Conservation (phyloP, 2,797 vertebrate genomes). For the Cygnus olor region DNA sequence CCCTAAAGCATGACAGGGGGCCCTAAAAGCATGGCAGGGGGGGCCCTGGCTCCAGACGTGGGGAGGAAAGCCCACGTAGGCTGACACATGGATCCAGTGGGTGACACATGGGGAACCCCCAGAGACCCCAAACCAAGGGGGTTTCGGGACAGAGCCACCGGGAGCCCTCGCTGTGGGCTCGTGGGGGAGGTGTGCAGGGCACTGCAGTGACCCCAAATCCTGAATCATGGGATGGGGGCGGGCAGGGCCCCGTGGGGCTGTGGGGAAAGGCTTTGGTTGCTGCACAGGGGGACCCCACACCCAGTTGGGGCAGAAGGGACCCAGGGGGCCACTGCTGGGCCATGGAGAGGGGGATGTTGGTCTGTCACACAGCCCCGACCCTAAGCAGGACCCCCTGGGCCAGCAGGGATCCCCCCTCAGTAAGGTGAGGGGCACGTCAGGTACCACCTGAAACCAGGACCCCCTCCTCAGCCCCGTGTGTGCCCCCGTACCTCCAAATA, state of each 20-base stretch:
- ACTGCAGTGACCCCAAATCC: neutral
- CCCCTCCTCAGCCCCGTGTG: neutral
- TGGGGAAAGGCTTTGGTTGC: neutral
- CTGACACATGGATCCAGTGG: neutral
- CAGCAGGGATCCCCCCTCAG: neutral
- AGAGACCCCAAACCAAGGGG: neutral
- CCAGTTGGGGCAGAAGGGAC: neutral
- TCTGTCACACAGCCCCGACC: neutral
- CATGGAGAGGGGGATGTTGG: too few relatives aligned
- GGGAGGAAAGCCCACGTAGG: neutral
- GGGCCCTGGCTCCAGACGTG: accelerated
- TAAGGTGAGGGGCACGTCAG: neutral
- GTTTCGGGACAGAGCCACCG: accelerated
- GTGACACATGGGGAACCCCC: accelerated
- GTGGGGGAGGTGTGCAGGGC: neutral
- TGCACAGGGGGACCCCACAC: too few relatives aligned
- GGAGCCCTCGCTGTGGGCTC: accelerated
- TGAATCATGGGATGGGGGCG: neutral
- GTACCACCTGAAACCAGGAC: too few relatives aligned
- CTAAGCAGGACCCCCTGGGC: neutral
- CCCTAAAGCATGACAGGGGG: neutral
- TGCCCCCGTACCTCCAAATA: too few relatives aligned
- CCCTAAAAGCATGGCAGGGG: too few relatives aligned
- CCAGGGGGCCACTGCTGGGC: neutral
- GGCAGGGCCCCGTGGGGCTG: neutral